Conservation (phyloP, 2,113 vertebrate genomes). For the Corythaixoides concolor region DNA sequence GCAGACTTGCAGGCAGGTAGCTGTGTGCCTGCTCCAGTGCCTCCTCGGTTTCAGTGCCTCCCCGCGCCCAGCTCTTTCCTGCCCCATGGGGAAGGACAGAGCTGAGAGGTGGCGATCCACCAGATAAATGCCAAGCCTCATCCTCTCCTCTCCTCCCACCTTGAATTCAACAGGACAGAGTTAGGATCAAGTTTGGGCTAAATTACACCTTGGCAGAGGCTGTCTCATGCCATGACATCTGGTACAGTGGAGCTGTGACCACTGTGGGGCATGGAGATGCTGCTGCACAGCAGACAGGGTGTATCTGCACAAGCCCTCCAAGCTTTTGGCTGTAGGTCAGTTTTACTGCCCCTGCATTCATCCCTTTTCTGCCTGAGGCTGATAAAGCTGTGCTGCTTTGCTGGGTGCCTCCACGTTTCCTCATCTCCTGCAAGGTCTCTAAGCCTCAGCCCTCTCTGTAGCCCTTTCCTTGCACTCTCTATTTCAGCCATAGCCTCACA, state of each 20-base stretch:
- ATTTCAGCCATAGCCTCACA: neutral
- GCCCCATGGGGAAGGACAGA: neutral
- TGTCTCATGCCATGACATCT: neutral
- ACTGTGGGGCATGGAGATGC: neutral
- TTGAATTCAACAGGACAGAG: neutral
- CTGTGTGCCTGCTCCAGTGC: neutral
- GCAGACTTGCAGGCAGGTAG: neutral
- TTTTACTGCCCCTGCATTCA: neutral
- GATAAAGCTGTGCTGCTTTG: neutral
- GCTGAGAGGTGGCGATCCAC: neutral
- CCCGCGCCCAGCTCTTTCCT: neutral
- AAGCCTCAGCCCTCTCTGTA: neutral
- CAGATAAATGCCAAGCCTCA: neutral
- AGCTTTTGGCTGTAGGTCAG: neutral
- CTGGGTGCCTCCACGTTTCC: neutral
- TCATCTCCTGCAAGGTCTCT: neutral
- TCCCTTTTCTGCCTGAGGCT: rapidly evolving
- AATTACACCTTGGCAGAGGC: neutral
- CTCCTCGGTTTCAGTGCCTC: neutral
- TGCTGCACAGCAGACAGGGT: neutral
- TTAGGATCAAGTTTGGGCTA: neutral
- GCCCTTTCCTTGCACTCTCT: neutral
- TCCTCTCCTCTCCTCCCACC: neutral
- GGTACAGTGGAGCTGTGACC: neutral
- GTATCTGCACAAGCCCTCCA: neutral